Evolutionary conservation across 2,113 vertebrate species (phyloP).

Genomic region (Bucco capensis): DNA sequence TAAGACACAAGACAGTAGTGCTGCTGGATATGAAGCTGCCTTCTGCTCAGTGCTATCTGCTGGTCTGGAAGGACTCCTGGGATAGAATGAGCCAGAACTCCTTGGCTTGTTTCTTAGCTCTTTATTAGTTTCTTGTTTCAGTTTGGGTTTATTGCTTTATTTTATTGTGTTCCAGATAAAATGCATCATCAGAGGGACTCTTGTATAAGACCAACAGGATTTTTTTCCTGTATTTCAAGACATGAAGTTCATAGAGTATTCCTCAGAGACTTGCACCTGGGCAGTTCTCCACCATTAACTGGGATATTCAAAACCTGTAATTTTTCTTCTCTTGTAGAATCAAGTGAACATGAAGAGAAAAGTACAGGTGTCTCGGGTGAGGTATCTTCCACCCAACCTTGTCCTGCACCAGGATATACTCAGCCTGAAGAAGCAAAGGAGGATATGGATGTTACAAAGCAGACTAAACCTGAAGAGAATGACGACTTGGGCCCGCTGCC

Average conservation of each 20-base stretch:
- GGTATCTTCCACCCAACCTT: slow-evolving; percentile 74
- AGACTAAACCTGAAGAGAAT: slow-evolving; percentile 83
- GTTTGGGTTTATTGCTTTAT: neutral
- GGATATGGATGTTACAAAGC: slow-evolving; percentile 79
- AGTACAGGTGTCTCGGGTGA: slow-evolving; percentile 86
- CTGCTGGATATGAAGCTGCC: neutral
- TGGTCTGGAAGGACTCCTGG: neutral
- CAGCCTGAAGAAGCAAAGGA: slow-evolving; percentile 82
- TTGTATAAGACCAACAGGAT: neutral
- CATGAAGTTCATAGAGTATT: neutral
- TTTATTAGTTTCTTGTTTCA: slow-evolving; percentile 21
- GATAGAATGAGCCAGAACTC: neutral
- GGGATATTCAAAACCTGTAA: neutral
- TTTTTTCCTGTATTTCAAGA: slow-evolving; percentile 4
- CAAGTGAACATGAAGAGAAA: slow-evolving; percentile 95
- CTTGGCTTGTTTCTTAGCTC: neutral
- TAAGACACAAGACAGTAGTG: neutral
- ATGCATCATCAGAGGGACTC: neutral
- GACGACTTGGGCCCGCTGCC: slow-evolving; percentile 89
- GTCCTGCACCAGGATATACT: slow-evolving; percentile 79
- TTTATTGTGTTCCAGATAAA: neutral
- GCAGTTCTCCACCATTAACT: neutral
- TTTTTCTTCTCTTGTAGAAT: slow-evolving; percentile 78
- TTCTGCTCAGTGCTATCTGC: neutral
- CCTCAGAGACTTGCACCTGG: neutral